Conservation (phyloP, 2,888 invertebrate genomes). For the Tortricodes alternella region DNA sequence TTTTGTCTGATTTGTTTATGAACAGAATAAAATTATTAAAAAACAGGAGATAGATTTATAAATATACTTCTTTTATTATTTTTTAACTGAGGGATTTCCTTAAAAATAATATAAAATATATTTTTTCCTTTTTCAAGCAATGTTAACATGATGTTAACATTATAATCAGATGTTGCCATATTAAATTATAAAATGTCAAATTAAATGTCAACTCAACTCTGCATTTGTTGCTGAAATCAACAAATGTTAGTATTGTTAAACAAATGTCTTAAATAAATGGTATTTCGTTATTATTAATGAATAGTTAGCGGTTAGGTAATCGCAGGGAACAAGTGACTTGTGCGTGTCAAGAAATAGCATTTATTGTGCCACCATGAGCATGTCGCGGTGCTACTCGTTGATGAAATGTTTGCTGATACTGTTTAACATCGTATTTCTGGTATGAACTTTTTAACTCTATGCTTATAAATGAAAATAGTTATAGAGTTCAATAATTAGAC, state of each 20-base stretch:
- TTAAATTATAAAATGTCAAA: slow-evolving; percentile 11
- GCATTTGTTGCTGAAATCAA: slow-evolving; percentile 9
- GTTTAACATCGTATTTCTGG: slow-evolving; percentile 89
- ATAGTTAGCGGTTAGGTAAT: slow-evolving; percentile 6
- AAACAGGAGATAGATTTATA: background rate
- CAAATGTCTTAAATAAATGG: slow-evolving; percentile 6
- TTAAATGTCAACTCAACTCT: slow-evolving; percentile 12
- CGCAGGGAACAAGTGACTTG: background rate
- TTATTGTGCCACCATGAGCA: slow-evolving; percentile 77
- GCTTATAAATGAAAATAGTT: slow-evolving; percentile 13
- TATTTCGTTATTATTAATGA: slow-evolving; percentile 3
- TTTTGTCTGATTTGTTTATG: background rate
- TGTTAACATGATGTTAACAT: too few relatives aligned
- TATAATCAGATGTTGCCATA: background rate
- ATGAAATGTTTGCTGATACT: slow-evolving; percentile 88
- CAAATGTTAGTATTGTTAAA: slow-evolving; percentile 18
- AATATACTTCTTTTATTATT: too few relatives aligned
- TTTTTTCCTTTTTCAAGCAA: too few relatives aligned
- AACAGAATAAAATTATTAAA: background rate
- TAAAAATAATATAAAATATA: too few relatives aligned
- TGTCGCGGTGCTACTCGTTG: slow-evolving; percentile 87
- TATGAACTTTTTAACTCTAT: slow-evolving; percentile 65
- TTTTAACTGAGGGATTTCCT: too few relatives aligned
- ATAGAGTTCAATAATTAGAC: background rate
- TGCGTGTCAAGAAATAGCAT: slow-evolving; percentile 5